Evolutionary conservation across 2,113 vertebrate species (phyloP), one percentile per base, ranked within the genome.

Genomic region (Aphyosemion australe): DNA sequence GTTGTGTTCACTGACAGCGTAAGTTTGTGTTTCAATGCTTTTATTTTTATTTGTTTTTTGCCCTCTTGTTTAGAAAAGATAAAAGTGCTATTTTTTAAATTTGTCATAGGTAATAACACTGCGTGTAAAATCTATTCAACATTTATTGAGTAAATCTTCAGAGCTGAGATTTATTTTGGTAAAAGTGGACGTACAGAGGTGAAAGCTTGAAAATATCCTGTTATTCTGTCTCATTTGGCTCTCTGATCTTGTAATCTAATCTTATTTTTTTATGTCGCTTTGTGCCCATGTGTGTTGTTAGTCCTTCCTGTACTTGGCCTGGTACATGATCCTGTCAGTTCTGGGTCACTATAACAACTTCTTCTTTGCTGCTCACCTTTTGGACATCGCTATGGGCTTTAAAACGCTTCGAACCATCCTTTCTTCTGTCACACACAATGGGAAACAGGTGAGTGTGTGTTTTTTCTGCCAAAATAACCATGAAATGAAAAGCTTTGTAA

Each of bases 1-100:
- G 96, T 98, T 14, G 94, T 98, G 79, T 96, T 98, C 89, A 97
- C 95, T 8, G 96, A 99, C 85, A 96, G 94, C 14, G 96, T 98
- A 90, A 95, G 96, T 91, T 76, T 14, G 55, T 55, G 12, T 8
- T 61, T 34, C 65, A 15, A 60, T 65, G 26, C 14, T 12, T n/a
- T 57, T 54, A n/a, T 5, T 6, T 56, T 41, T 4, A 20, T 57
- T 55, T 74, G 31, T 42, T 74, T 65, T 46, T 26, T 26, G 26
- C 5, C 5, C 70, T 5, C 13, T n/a, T 1, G 53, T 2, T 57
- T 43, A 46, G 50, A 16, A 18, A 8, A 15, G 66, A 65, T 68
- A 49, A 70, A 73, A 54, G 49, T 53, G 43, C 12, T 34, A 51
- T 21, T 21, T 63, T 50, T 63, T 18, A 2, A 26, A n/a, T 66